These are phyloP conservation scores for Hirundo rustica DNA, from an alignment of 2,797 vertebrate species.

Conservation along the genomic window DNA sequence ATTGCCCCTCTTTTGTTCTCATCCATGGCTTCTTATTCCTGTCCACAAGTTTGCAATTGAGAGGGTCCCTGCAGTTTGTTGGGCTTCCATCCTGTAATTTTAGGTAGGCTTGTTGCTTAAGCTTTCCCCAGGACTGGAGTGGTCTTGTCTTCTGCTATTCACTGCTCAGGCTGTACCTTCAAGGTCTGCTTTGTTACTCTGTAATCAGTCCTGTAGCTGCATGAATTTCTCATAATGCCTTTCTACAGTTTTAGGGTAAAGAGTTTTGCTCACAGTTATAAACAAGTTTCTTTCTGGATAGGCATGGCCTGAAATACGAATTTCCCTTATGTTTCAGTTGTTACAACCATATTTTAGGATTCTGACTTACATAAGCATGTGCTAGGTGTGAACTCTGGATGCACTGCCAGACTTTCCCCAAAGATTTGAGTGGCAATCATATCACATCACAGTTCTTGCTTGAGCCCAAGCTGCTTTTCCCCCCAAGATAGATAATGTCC, in stretches of 20 bases:
- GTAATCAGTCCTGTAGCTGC: neutral
- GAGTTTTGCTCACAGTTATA: neutral
- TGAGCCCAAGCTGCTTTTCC: neutral
- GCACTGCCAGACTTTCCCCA: neutral
- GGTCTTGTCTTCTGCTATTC: neutral
- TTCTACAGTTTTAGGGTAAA: neutral
- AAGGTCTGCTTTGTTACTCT: neutral
- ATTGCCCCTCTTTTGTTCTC: constrained; percentile 20
- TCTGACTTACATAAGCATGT: neutral
- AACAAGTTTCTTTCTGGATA: neutral
- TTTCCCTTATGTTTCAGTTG: neutral
- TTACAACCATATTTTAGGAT: neutral
- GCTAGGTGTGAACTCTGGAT: neutral
- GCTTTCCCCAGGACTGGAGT: neutral
- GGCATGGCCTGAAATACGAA: neutral
- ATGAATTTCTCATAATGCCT: neutral
- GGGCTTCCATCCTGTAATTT: neutral
- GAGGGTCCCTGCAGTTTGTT: neutral
- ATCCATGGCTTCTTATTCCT: neutral
- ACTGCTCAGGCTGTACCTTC: neutral
- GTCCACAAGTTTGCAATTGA: neutral
- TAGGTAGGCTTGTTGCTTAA: neutral
- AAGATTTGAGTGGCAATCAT: neutral
- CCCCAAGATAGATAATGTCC: neutral
- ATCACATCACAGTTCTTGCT: neutral